Evolutionary conservation across 2,888 invertebrate genomes (phyloP).

Genomic region (Pantelozetes paolii): DNA sequence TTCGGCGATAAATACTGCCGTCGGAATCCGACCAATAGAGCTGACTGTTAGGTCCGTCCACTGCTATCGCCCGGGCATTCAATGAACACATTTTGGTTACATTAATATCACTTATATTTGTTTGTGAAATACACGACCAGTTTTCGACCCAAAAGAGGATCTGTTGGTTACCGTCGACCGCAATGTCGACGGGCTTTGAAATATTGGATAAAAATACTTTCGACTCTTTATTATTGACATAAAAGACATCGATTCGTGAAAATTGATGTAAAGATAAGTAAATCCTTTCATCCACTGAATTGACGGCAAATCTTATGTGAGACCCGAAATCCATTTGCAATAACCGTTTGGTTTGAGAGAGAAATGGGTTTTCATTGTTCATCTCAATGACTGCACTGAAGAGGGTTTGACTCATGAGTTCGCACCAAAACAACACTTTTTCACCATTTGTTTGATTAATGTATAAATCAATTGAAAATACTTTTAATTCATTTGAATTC

Average conservation of each 20-base stretch:
- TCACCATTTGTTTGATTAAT: neutral
- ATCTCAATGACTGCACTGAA: neutral
- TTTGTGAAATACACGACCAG: constrained; percentile 1
- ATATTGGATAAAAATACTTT: constrained; percentile 3
- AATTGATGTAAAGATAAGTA: constrained; percentile 11
- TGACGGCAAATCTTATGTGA: constrained; percentile 5
- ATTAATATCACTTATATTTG: neutral
- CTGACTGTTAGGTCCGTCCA: neutral
- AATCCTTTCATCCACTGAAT: neutral
- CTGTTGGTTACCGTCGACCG: neutral
- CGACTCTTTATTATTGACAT: neutral
- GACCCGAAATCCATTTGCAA: constrained; percentile 25
- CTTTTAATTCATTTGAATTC: neutral
- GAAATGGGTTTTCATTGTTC: neutral
- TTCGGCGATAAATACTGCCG: neutral
- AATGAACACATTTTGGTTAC: neutral
- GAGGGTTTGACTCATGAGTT: neutral
- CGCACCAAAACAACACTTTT: constrained; percentile 23
- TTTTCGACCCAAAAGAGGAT: constrained; percentile 29
- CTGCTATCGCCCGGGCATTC: neutral
- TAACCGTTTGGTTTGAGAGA: neutral
- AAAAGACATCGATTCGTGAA: constrained; percentile 3
- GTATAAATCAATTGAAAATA: constrained; percentile 14
- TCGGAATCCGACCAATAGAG: constrained; percentile 11
- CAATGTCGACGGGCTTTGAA: constrained; percentile 3